Conservation (phyloP, 2,113 vertebrate species). For the Elephantulus edwardii region DNA sequence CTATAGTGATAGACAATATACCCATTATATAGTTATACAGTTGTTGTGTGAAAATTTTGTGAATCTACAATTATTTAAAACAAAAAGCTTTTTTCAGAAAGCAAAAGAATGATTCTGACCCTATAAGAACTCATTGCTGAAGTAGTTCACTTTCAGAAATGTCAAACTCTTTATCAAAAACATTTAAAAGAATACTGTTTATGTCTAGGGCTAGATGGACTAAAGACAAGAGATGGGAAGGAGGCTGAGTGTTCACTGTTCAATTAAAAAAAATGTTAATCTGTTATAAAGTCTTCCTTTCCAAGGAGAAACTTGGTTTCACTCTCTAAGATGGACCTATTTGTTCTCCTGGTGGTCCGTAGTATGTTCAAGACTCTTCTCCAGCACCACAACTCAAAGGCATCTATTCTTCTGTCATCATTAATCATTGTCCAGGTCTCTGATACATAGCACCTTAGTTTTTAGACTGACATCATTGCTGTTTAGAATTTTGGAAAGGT, state of each 20-base stretch:
- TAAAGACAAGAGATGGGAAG: not conserved
- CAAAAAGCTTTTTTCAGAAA: not conserved
- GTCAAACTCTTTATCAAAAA: not conserved
- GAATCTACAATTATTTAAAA: not conserved
- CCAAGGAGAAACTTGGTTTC: too few relatives aligned
- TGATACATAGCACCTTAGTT: too few relatives aligned
- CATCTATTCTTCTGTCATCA: too few relatives aligned
- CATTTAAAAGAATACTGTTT: not conserved
- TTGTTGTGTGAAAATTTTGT: not conserved
- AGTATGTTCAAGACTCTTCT: too few relatives aligned
- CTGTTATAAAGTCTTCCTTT: too few relatives aligned
- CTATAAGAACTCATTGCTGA: not conserved
- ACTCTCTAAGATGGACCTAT: too few relatives aligned
- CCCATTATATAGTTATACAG: not conserved
- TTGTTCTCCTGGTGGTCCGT: too few relatives aligned
- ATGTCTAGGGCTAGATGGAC: not conserved
- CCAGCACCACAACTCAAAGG: too few relatives aligned
- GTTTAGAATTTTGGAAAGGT: too few relatives aligned
- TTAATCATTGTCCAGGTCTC: too few relatives aligned
- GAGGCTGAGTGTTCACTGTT: not conserved
- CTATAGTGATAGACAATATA: not conserved
- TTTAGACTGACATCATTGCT: too few relatives aligned
- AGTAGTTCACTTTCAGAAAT: not conserved
- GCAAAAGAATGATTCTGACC: not conserved
- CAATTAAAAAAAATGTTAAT: too few relatives aligned